Evolutionary conservation across 2,888 invertebrate genomes (phyloP), one percentile per base, ranked within the genome.

Genomic region (Eristalinus aeneus): DNA sequence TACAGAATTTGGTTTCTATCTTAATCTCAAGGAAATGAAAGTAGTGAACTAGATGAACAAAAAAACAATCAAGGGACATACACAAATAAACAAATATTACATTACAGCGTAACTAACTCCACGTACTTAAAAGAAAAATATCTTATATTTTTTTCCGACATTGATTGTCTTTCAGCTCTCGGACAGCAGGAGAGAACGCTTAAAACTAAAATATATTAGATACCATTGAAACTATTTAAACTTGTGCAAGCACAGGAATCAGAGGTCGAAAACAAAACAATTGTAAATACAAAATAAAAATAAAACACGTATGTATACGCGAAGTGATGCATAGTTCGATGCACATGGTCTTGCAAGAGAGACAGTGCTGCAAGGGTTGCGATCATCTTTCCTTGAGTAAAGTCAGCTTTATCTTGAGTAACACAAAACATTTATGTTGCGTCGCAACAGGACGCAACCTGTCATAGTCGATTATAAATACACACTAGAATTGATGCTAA

Each of bases 281-380:
- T 16, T 8, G n/a, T 46, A 46, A 46, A 8, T 8, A 46, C 46
- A 46, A 46, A 16, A 64, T 74, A 69, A 39, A 63, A 32, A 72
- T 61, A 56, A 39, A 56, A 36, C 27, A 65, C 12, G 31, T 22
- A 61, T 56, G 61, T 22, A 32, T 56, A 78, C 27, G 58, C 71
- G 67, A 27, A 60, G 53, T 53, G 56, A 61, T 31, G 65, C 71
- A 75, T 53, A 76, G 61, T 72, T 80, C 80, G 68, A 79, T 84
- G 71, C 27, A 63, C 63, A 34, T 27, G 72, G 72, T 65, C 54
- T n/a, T 46, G n/a, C 39, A 46, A 46, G 39, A 31, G 20, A 61
- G 61, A 34, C 39, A n/a, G 56, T 63, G 58, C 67, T 73, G 46
- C 58, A 27, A 64, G 56, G 64, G n/a, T 75, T 46, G 32, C 36